These are phyloP conservation scores for Diarsia mendica DNA, from an alignment of 2,888 invertebrate species.

Conservation along the genomic window DNA sequence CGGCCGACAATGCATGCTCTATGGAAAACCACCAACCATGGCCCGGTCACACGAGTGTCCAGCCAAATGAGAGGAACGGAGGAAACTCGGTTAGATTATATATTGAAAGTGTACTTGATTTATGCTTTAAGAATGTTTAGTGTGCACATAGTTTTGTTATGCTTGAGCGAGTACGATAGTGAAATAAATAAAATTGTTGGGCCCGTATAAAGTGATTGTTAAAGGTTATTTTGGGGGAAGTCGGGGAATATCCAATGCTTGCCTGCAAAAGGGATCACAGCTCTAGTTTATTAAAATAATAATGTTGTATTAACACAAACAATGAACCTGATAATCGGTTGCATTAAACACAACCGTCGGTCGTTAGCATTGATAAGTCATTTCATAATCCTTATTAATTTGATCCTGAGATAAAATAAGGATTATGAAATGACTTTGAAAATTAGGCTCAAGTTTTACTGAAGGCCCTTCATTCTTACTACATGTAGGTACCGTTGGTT, in stretches of 20 bases:
- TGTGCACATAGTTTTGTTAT: neutral
- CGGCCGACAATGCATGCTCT: conserved; percentile 77
- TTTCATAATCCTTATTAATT: too few relatives aligned
- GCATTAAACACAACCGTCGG: too few relatives aligned
- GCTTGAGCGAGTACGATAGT: neutral
- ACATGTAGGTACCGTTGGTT: conserved; percentile 1
- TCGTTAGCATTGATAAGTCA: neutral
- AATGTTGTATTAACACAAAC: too few relatives aligned
- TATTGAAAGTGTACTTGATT: conserved; percentile 55
- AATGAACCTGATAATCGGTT: neutral
- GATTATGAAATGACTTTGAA: neutral
- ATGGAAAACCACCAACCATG: conserved; percentile 81
- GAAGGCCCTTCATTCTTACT: neutral
- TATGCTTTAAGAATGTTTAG: conserved; percentile 25
- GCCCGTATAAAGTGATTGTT: neutral
- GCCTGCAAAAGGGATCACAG: neutral
- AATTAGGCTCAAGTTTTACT: neutral
- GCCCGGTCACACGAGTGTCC: conserved; percentile 75
- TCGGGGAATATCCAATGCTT: neutral
- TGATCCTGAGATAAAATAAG: neutral
- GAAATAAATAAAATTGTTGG: neutral
- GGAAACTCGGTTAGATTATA: conserved; percentile 52
- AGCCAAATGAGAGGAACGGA: conserved; percentile 51
- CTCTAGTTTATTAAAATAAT: too few relatives aligned
- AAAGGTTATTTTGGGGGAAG: neutral